Conservation (phyloP, 2,888 invertebrate species). For the Platynereis dumerilii region DNA sequence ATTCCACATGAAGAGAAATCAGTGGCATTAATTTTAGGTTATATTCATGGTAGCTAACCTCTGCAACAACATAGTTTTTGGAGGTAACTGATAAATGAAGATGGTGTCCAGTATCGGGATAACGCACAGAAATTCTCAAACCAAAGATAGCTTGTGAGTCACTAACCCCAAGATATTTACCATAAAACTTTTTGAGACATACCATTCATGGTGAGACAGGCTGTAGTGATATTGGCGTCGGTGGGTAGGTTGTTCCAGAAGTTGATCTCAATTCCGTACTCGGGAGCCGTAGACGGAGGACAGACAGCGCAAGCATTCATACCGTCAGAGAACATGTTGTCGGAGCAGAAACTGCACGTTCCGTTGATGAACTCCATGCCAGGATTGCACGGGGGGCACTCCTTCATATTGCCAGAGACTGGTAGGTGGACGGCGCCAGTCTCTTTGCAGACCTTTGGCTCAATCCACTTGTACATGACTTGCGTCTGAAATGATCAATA, state of each 20-base stretch:
- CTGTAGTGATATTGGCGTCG: constrained; percentile 54
- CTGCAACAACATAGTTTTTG: no score
- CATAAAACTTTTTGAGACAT: no score
- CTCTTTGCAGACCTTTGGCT: constrained; percentile 67
- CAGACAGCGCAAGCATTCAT: constrained; percentile 26
- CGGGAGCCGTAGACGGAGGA: constrained; percentile 65
- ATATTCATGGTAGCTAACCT: no score
- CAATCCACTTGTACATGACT: constrained; percentile 66
- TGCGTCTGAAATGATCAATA: constrained; percentile 63
- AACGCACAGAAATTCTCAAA: no score
- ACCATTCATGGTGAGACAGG: constrained; percentile 61
- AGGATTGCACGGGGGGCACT: constrained; percentile 68
- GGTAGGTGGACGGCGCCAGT: constrained; percentile 63
- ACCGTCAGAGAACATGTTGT: constrained; percentile 56
- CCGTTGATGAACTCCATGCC: constrained; percentile 62
- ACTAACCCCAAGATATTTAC: no score
- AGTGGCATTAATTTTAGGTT: no score
- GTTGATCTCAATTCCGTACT: constrained; percentile 65
- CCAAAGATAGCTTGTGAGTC: no score
- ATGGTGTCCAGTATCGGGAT: no score
- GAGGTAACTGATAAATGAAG: no score
- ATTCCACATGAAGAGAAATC: no score
- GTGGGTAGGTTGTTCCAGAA: constrained; percentile 40
- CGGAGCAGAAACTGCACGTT: constrained; percentile 66
- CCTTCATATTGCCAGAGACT: constrained; percentile 46